Evolutionary conservation across 2,888 invertebrate species (phyloP).

Genomic region (Drosophila rellima): DNA sequence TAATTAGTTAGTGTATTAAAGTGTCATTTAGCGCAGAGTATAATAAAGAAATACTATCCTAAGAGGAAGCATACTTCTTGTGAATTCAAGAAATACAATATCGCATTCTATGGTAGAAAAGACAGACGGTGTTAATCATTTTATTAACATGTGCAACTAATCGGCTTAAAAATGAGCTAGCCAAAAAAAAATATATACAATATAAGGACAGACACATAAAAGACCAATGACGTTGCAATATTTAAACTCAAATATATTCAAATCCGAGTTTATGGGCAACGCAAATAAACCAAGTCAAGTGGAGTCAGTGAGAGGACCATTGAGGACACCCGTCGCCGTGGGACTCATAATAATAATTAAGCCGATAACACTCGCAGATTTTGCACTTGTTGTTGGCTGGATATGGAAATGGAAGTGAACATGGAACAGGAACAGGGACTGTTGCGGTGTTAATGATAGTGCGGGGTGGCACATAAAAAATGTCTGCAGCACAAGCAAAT

Average conservation of each 20-base stretch:
- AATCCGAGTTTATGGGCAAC: conserved; percentile 76
- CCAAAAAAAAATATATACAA: conserved; percentile 27
- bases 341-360: conserved; percentile 82
- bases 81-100: not conserved
- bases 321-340: conserved; percentile 68
- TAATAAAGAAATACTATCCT: not conserved
- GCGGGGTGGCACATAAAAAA: conserved; percentile 64
- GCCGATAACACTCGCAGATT: conserved; percentile 81
- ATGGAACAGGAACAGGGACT: not conserved
- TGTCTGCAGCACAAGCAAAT: conserved; percentile 71
- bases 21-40: not conserved
- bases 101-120: not conserved
- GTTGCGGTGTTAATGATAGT: conserved; percentile 68
- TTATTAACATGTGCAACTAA: conserved; percentile 78
- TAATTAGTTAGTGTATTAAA: not conserved
- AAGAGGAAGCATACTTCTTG: not conserved
- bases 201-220: conserved; percentile 19
- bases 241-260: conserved; percentile 78
- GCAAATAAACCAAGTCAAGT: conserved; percentile 75
- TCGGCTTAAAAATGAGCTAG: conserved; percentile 63
- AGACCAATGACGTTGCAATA: conserved; percentile 62
- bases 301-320: conserved; percentile 50
- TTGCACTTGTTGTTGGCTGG: conserved; percentile 70
- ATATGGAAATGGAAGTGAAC: conserved; percentile 2
- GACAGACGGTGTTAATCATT: conserved; percentile 51